Percentiles rank a stretch among this genome's conserved stretches.
phyloP scores from a whole-genome alignment of 1,140 invertebrate species.

The Arion vulgaris region DNA sequence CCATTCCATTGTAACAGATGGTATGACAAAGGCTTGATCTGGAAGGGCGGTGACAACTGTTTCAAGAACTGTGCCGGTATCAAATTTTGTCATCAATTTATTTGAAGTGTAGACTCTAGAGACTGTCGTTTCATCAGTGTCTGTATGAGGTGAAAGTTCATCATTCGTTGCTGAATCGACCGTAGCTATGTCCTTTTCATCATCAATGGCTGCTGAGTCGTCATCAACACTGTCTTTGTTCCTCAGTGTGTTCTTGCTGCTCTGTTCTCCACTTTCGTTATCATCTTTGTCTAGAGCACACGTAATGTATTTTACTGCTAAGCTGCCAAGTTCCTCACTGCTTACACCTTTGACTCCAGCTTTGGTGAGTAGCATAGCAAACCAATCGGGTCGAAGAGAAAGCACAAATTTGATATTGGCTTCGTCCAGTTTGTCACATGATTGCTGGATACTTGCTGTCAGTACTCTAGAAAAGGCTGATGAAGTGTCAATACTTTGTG shows the following conservation, averaged over 20 bases:
- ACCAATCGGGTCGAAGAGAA: conserved; percentile 61
- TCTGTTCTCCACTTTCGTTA: neutral
- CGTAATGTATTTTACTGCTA: conserved; percentile 57
- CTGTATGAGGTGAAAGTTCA: neutral
- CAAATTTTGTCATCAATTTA: conserved; percentile 38
- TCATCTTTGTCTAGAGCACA: conserved; percentile 50
- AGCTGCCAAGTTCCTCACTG: conserved; percentile 48
- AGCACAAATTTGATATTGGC: conserved; percentile 46
- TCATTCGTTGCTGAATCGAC: neutral
- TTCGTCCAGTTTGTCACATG: conserved; percentile 38
- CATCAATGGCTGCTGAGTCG: conserved; percentile 17
- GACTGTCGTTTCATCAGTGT: neutral
- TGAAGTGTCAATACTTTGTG: neutral
- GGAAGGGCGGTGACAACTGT: conserved; percentile 59
- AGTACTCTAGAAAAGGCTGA: conserved; percentile 24
- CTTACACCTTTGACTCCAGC: conserved; percentile 57
- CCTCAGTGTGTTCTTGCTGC: conserved; percentile 29
- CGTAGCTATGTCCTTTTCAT: conserved; percentile 17
- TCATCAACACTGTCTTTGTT: conserved; percentile 14
- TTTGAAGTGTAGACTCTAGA: neutral
- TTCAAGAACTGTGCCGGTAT: conserved; percentile 58
- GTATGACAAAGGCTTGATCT: conserved; percentile 57
- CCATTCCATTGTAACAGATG: conserved; percentile 63
- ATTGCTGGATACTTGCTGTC: neutral
- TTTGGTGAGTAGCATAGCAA: conserved; percentile 53